These are phyloP conservation scores for Peromyscus melanophrys DNA, from an alignment of 2,797 vertebrate genomes.

Conservation along the genomic window DNA sequence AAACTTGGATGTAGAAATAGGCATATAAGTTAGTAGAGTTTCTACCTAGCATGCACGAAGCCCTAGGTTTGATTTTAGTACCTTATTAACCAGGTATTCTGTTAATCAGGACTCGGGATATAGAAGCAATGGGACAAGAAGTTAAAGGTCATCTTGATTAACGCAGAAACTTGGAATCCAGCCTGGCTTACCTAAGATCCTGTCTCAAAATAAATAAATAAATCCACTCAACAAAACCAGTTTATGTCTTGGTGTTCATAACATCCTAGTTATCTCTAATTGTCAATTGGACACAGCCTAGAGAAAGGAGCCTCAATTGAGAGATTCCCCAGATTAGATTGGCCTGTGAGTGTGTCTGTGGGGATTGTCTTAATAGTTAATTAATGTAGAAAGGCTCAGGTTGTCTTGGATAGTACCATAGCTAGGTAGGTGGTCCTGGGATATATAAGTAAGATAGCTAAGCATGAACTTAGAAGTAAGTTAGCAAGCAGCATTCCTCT, in stretches of 20 bases:
- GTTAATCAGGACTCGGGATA: background rate
- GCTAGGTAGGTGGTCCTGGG: background rate
- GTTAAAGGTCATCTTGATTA: background rate
- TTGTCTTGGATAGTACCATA: background rate
- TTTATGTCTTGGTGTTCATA: background rate
- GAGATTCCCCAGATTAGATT: background rate
- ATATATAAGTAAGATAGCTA: background rate
- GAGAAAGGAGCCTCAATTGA: background rate
- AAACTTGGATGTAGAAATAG: background rate
- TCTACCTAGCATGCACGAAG: background rate
- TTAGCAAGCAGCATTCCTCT: background rate
- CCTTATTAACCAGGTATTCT: background rate
- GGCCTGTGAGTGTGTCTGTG: background rate
- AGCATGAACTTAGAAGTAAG: background rate
- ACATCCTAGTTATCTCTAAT: background rate
- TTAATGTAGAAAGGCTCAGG: background rate
- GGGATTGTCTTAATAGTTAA: background rate
- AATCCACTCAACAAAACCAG: background rate
- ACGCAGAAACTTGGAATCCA: background rate
- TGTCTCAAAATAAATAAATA: background rate
- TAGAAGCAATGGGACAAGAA: background rate
- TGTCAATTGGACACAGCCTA: background rate
- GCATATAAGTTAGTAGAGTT: background rate
- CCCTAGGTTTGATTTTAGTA: background rate
- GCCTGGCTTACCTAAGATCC: background rate